phyloP scores from a whole-genome alignment of 2,888 invertebrate species.

The Cantharis lateralis region DNA sequence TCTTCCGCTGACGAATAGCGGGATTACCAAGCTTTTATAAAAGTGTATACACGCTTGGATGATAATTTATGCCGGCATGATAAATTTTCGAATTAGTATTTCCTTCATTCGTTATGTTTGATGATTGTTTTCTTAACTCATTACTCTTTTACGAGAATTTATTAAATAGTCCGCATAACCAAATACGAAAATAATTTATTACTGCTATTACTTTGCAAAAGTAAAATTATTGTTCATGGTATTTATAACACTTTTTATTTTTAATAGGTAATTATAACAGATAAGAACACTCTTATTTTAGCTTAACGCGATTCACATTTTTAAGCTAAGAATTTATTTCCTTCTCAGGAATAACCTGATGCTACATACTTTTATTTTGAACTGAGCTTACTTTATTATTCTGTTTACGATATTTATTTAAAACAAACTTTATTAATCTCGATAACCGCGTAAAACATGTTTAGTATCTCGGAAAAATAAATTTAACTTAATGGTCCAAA shows the following conservation, averaged over 20 bases:
- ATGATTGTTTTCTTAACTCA: not conserved
- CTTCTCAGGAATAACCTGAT: not conserved
- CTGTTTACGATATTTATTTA: not conserved
- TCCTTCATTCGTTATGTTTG: slow-evolving; percentile 10
- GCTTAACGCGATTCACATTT: not conserved
- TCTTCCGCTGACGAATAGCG: slow-evolving; percentile 43
- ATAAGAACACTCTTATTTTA: not conserved
- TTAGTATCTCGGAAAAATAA: not conserved
- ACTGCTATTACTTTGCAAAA: not conserved
- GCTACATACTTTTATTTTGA: not conserved
- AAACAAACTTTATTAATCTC: not conserved
- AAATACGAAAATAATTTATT: not conserved
- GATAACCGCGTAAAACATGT: not conserved
- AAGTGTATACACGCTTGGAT: slow-evolving; percentile 44
- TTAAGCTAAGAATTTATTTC: not conserved
- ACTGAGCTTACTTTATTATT: not conserved
- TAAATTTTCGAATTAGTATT: slow-evolving; percentile 40
- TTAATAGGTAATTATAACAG: not conserved
- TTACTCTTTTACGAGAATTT: not conserved
- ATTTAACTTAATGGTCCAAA: too few relatives aligned
- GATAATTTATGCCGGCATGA: slow-evolving; percentile 44
- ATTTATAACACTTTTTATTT: not conserved
- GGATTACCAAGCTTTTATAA: slow-evolving; percentile 44
- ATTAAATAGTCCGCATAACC: not conserved
- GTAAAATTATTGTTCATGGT: not conserved